Percentiles rank a stretch among this genome's conserved stretches.
These are phyloP conservation scores for Morelia viridis DNA, from an alignment of 2,797 vertebrate genomes.

Conservation along the genomic window DNA sequence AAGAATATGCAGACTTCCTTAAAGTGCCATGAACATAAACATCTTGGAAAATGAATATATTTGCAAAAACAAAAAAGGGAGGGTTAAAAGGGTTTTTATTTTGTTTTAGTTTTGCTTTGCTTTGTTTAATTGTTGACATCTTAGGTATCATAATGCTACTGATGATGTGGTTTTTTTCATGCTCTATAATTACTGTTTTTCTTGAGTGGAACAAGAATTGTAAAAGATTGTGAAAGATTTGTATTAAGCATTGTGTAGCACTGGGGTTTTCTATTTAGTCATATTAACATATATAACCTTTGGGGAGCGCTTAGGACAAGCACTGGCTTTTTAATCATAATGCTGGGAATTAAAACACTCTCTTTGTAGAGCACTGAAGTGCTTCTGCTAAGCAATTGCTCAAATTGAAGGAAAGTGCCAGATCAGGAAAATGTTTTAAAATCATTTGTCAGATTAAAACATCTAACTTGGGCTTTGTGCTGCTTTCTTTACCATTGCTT, in stretches of 20 bases:
- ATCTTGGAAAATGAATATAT: not conserved
- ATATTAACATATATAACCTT: not conserved
- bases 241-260: not conserved
- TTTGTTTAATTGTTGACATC: not conserved
- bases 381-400: not conserved
- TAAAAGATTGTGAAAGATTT: not conserved
- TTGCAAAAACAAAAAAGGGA: not conserved
- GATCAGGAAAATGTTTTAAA: not conserved
- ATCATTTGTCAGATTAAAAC: not conserved
- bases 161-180: not conserved
- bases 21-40: not conserved
- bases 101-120: not conserved
- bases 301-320: not conserved
- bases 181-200: not conserved
- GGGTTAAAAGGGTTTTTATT: not conserved
- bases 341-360: not conserved
- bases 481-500: not conserved
- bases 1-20: constrained; percentile 31
- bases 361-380: not conserved
- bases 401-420: not conserved
- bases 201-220: not conserved
- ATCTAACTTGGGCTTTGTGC: not conserved
- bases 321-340: not conserved
- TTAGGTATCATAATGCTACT: not conserved
- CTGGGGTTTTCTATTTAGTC: not conserved